These are phyloP conservation scores for Vulpes ferrilata DNA, from an alignment of 2,113 vertebrate species.

Conservation along the genomic window DNA sequence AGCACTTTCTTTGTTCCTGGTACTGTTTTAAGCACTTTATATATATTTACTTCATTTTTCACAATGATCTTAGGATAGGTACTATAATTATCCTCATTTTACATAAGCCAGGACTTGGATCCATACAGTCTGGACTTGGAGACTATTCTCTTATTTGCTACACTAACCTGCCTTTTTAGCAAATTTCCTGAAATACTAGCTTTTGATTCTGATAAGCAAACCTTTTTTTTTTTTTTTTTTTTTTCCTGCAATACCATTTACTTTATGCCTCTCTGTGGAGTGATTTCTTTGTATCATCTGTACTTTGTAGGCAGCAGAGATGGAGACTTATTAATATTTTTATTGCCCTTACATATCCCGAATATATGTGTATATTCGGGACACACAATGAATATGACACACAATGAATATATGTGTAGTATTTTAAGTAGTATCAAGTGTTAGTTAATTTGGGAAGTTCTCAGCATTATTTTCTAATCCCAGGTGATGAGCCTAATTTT, in stretches of 20 bases:
- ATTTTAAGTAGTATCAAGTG: conserved; percentile 17
- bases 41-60: neutral
- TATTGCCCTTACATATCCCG: neutral
- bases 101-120: neutral
- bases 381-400: neutral
- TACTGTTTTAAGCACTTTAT: neutral
- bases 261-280: neutral
- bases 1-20: neutral
- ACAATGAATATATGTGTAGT: neutral
- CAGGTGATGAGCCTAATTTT: conserved; percentile 38
- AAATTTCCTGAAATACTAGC: neutral
- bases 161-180: neutral
- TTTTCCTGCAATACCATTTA: neutral
- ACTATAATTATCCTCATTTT: neutral
- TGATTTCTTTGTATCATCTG: conserved; percentile 9
- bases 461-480: conserved; percentile 11
- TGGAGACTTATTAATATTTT: conserved; percentile 15
- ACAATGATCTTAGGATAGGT: neutral
- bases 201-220: conserved; percentile 31
- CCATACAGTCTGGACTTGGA: neutral
- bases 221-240: neutral
- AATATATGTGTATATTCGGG: neutral
- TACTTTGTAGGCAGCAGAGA: conserved; percentile 12
- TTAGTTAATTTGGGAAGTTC: conserved; percentile 35
- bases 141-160: neutral